Percentiles rank a stretch among this genome's conserved stretches.
phyloP scores from a whole-genome alignment of 2,797 vertebrate genomes.

The Crocidura indochinensis region DNA sequence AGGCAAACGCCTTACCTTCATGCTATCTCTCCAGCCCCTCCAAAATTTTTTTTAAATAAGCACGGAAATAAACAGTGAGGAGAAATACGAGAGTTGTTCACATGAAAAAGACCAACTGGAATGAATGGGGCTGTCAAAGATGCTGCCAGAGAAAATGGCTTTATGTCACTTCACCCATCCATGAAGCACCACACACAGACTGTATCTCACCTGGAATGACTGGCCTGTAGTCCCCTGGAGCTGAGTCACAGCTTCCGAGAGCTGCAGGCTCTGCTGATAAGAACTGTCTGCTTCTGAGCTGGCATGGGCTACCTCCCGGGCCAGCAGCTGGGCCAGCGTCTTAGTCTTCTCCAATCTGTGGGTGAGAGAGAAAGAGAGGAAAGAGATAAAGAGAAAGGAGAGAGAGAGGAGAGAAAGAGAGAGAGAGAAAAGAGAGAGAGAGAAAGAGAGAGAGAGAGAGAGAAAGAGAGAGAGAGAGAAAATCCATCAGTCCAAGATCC shows the following conservation, averaged over 20 bases:
- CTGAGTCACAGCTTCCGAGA: conserved; percentile 83
- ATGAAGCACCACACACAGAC: too few relatives aligned
- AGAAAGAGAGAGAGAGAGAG: too few relatives aligned
- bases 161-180: background rate
- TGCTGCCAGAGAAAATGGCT: background rate
- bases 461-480: too few relatives aligned
- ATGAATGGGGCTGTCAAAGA: background rate
- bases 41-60: too few relatives aligned
- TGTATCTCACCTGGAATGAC: conserved; percentile 88
- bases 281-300: conserved; percentile 82
- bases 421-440: too few relatives aligned
- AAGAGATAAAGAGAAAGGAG: too few relatives aligned
- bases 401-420: background rate
- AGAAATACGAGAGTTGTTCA: too few relatives aligned
- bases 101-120: background rate
- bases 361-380: rapidly evolving
- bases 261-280: conserved; percentile 86
- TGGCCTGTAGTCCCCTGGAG: conserved; percentile 11
- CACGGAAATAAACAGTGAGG: too few relatives aligned
- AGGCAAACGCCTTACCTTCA: too few relatives aligned
- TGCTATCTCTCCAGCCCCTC: too few relatives aligned
- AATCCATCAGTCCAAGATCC: too few relatives aligned
- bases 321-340: conserved; percentile 82
- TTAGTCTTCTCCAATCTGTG: conserved; percentile 87
- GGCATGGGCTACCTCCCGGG: conserved; percentile 81